A percentile compares a stretch with the other conserved stretches of the same genome.
These are phyloP conservation scores for Ctenopoma multispine DNA, from an alignment of 2,797 vertebrate species.

Conservation along the genomic window DNA sequence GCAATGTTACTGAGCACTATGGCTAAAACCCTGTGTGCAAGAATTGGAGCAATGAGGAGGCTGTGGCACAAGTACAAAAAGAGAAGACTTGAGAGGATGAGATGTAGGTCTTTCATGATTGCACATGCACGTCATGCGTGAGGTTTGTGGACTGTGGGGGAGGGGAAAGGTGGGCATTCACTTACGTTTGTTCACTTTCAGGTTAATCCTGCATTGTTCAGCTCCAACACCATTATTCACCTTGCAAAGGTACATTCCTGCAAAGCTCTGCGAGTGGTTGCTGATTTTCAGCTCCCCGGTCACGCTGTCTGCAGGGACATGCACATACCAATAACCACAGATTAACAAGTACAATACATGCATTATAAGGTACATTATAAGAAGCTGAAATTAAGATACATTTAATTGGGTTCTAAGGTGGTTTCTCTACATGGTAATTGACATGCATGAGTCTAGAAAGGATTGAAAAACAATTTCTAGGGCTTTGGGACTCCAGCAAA, in stretches of 20 bases:
- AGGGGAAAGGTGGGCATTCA: too few relatives aligned
- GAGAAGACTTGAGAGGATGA: constrained; percentile 36
- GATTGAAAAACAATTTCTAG: too few relatives aligned
- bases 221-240: constrained; percentile 88
- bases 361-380: background rate
- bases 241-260: constrained; percentile 89
- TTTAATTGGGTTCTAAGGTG: background rate
- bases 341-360: constrained; percentile 14
- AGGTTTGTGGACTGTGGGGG: constrained; percentile 1
- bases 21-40: constrained; percentile 1
- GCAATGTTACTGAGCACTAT: background rate
- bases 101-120: constrained; percentile 24
- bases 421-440: background rate
- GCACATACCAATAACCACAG: constrained; percentile 19
- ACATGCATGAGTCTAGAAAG: too few relatives aligned
- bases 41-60: constrained; percentile 33
- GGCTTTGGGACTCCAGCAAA: too few relatives aligned
- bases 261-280: constrained; percentile 79
- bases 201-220: constrained; percentile 81
- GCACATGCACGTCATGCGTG: background rate
- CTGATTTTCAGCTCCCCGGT: constrained; percentile 86
- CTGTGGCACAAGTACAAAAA: constrained; percentile 47
- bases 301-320: constrained; percentile 75
- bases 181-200: constrained; percentile 78
- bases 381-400: too few relatives aligned